Evolutionary conservation across 1,140 invertebrate species (phyloP).

Genomic region (Acromyrmex charruanus): DNA sequence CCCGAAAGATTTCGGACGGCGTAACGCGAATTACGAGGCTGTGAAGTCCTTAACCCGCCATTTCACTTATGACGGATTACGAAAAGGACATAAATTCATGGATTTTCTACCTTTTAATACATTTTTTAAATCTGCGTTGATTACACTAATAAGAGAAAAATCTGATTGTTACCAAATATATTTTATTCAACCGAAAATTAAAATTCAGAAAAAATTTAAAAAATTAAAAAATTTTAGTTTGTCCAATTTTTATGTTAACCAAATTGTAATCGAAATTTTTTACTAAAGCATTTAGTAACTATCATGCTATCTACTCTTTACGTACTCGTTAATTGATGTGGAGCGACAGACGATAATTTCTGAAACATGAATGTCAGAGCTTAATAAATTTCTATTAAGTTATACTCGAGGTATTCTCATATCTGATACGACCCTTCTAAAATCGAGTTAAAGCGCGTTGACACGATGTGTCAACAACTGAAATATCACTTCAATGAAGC

Average conservation of each 20-base stretch:
- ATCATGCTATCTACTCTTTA: not conserved
- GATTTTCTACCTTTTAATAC: not conserved
- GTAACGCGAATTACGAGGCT: not conserved
- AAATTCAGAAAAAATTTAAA: too few relatives aligned
- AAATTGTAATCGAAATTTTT: too few relatives aligned
- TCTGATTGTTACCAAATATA: too few relatives aligned
- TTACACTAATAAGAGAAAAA: not conserved
- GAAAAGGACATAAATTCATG: not conserved
- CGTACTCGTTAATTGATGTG: not conserved
- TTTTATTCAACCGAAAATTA: too few relatives aligned
- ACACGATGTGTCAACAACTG: constrained; percentile 34
- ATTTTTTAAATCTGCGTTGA: not conserved
- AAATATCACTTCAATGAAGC: not conserved
- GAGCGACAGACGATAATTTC: constrained; percentile 23
- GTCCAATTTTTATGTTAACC: too few relatives aligned
- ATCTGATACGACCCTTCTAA: constrained; percentile 5
- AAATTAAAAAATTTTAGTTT: too few relatives aligned
- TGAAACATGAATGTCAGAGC: not conserved
- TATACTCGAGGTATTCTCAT: not conserved
- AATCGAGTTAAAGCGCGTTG: constrained; percentile 40
- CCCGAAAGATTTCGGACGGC: constrained; percentile 32
- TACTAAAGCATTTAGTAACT: too few relatives aligned
- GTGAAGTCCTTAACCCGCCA: not conserved
- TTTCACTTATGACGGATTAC: not conserved
- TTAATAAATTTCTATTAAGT: constrained; percentile 32